These are phyloP conservation scores for Dinocampus coccinellae DNA, from an alignment of 2,888 invertebrate genomes.

Conservation along the genomic window DNA sequence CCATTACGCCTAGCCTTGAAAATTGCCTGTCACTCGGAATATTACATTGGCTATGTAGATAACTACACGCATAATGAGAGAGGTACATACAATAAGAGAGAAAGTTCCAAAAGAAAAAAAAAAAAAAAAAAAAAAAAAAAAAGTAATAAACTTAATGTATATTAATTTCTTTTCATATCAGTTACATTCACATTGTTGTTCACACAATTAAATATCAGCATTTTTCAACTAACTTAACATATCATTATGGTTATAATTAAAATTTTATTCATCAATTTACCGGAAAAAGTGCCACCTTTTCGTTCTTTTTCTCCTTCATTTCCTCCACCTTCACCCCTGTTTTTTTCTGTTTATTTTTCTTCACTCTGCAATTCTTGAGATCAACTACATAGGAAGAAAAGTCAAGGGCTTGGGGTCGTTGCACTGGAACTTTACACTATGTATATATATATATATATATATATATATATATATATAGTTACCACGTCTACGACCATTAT, in stretches of 20 bases:
- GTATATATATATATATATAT: conserved; percentile 13
- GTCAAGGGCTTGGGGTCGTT: conserved; percentile 51
- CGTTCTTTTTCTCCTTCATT: neutral
- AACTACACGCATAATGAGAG: neutral
- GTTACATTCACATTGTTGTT: no score
- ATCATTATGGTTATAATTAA: no score
- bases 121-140: neutral
- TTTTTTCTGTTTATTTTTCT: neutral
- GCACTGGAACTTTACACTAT: conserved; percentile 43
- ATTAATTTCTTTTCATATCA: no score
- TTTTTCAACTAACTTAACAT: no score
- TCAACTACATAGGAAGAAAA: conserved; percentile 29
- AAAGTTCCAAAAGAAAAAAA: neutral
- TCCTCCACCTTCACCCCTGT: neutral
- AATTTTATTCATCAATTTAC: neutral
- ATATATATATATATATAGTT: conserved; percentile 1
- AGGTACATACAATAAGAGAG: neutral
- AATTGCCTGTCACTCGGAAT: neutral
- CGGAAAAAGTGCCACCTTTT: neutral
- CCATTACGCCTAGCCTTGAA: neutral
- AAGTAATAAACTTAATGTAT: neutral
- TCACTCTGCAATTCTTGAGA: neutral
- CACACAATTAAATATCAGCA: no score
- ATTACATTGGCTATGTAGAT: neutral
- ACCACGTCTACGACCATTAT: conserved; percentile 43